Conservation (phyloP, 2,797 vertebrate genomes). For the Spea hammondii region DNA sequence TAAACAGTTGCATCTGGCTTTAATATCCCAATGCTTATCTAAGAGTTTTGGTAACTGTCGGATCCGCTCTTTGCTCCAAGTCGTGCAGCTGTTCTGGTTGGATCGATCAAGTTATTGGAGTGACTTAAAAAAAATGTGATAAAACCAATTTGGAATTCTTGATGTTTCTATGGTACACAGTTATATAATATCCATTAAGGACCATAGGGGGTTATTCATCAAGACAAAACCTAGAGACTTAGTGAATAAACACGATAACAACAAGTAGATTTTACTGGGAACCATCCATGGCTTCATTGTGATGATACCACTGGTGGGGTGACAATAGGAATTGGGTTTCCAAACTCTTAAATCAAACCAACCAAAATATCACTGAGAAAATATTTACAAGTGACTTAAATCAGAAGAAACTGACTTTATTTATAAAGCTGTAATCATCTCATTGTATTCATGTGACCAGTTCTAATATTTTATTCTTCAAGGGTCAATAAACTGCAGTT, state of each 20-base stretch:
- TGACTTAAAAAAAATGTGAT: background rate
- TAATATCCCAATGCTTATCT: background rate
- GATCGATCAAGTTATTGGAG: background rate
- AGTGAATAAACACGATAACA: no score
- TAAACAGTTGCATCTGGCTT: no score
- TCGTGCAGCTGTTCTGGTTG: conserved; percentile 1
- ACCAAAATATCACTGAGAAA: no score
- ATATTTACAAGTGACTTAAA: no score
- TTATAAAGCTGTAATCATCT: conserved; percentile 33
- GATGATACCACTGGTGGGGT: background rate
- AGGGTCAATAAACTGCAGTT: conserved; percentile 1
- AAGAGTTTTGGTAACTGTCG: background rate
- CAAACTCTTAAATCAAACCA: no score
- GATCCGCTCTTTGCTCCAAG: background rate
- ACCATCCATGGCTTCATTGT: background rate
- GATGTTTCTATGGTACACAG: no score
- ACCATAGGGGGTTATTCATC: no score
- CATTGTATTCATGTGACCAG: conserved; percentile 33
- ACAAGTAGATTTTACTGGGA: no score
- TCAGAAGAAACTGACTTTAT: background rate
- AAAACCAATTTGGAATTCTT: background rate
- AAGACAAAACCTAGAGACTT: background rate
- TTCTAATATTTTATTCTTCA: conserved; percentile 20
- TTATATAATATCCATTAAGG: no score
- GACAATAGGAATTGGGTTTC: background rate